Percentiles rank a stretch among this genome's conserved stretches.
phyloP scores from a whole-genome alignment of 1,140 invertebrate genomes.

The Solenopsis fugax region DNA sequence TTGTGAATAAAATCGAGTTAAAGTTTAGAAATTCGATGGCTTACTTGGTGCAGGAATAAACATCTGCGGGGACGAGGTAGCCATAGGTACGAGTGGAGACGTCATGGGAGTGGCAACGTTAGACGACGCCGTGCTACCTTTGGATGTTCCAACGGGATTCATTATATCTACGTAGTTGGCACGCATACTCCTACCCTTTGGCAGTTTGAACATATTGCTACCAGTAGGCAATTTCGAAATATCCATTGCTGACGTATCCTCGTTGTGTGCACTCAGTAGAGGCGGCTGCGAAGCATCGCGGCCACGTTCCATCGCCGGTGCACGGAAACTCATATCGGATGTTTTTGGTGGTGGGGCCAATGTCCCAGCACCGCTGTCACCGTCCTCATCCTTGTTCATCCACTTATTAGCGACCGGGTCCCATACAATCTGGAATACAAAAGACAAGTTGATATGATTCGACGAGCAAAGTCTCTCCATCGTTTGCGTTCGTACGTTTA shows the following conservation, averaged over 20 bases:
- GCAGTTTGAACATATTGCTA: conserved; percentile 93
- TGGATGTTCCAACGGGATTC: conserved; percentile 89
- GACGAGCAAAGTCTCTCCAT: not conserved
- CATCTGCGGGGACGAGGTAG: conserved; percentile 84
- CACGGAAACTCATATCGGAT: conserved; percentile 86
- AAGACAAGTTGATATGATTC: not conserved
- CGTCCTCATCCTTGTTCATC: conserved; percentile 93
- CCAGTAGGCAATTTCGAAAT: conserved; percentile 84
- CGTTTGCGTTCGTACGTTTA: conserved; percentile 38
- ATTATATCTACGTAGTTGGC: conserved; percentile 94
- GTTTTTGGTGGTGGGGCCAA: conserved; percentile 93
- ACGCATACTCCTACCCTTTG: conserved; percentile 90
- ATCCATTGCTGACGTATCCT: conserved; percentile 75
- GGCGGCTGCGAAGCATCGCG: conserved; percentile 45
- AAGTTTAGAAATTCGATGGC: conserved; percentile 21
- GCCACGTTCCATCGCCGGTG: conserved; percentile 49
- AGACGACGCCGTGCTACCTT: conserved; percentile 83
- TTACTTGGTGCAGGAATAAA: conserved; percentile 87
- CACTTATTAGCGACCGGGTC: conserved; percentile 94
- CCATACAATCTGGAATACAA: conserved; percentile 93
- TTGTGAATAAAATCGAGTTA: not conserved
- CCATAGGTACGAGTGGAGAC: conserved; percentile 85
- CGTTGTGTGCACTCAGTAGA: conserved; percentile 34
- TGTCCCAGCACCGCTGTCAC: conserved; percentile 87
- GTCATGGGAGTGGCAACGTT: conserved; percentile 85